Percentiles rank a stretch among this genome's conserved stretches.
Evolutionary conservation across 2,888 invertebrate species (phyloP).

Genomic region (Vanessa cardui): DNA sequence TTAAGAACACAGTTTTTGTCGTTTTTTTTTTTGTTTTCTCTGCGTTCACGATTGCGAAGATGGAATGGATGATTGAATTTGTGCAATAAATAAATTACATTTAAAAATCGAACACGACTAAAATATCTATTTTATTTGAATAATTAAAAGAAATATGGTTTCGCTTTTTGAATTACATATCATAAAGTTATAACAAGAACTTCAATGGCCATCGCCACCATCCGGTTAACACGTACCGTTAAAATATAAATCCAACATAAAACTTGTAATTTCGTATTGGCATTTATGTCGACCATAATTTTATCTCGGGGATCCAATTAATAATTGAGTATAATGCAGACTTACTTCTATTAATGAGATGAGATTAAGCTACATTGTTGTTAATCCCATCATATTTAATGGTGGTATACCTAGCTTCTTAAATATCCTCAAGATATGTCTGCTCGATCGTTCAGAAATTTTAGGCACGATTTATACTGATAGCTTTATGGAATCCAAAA

Average conservation of each 20-base stretch:
- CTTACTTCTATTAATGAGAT: conserved; percentile 24
- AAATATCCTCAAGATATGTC: conserved; percentile 7
- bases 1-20: neutral
- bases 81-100: neutral
- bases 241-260: conserved; percentile 63
- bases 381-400: conserved; percentile 16
- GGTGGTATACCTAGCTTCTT: neutral
- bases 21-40: too few species aligned
- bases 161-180: neutral
- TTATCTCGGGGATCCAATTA: conserved; percentile 14
- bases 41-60: too few species aligned
- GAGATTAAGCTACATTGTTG: conserved; percentile 29
- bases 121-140: too few species aligned
- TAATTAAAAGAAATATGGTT: too few species aligned
- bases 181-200: neutral
- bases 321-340: conserved; percentile 12
- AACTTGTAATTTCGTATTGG: conserved; percentile 72
- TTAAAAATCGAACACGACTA: neutral
- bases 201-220: conserved; percentile 24
- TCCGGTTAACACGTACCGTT: conserved; percentile 62
- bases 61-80: too few species aligned
- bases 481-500: neutral
- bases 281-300: conserved; percentile 58
- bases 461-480: neutral
- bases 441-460: neutral